Evolutionary conservation across 2,888 invertebrate species (phyloP), one percentile per base, ranked within the genome.

Genomic region (Pristionchus mayeri): DNA sequence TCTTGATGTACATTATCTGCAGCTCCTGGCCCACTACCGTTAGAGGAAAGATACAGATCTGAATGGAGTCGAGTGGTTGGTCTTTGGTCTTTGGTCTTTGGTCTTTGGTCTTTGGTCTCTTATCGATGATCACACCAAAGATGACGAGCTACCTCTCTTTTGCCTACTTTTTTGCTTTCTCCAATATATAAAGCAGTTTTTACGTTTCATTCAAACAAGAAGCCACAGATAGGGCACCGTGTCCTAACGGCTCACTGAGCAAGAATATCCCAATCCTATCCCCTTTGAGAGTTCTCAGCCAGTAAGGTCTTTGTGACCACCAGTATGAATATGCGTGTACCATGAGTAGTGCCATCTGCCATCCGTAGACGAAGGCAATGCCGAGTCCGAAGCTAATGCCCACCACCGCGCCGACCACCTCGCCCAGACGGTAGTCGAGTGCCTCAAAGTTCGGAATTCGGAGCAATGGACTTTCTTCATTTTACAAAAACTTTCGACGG

Each of bases 281-380:
- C 11, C 18, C 52, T 52, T 11, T 18, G 18, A 11, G 52, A 50
- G 52, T 50, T 16, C 13, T 50, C 11, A 11, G 18, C 13, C 13
- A 50, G 11, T 16, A 11, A 50, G 11, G 11, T n/a, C n/a, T n/a
- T n/a, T n/a, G n/a, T n/a, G n/a, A 60, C 9, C 9, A n/a, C 24
- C 30, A 11, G 9, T 71, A n/a, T n/a, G n/a, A n/a, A n/a, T n/a
- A n/a, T n/a, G n/a, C n/a, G n/a, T 27, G 57, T 34, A 93, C 85
- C 37, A 94, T 91, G 30, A 88, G 78, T 54, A 88, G 75, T 0
- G 94, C 93, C 85, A 94, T 90, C 86, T 93, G 91, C 94, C 94
- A 94, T 85, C 93, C 93, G 88, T 92, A 93, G 78, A 93, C 87
- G 87, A 94, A 93, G 0, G 93, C 93, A 60, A 94, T 91, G 37